phyloP scores from a whole-genome alignment of 2,888 invertebrate species.

The Hyles lineata region DNA sequence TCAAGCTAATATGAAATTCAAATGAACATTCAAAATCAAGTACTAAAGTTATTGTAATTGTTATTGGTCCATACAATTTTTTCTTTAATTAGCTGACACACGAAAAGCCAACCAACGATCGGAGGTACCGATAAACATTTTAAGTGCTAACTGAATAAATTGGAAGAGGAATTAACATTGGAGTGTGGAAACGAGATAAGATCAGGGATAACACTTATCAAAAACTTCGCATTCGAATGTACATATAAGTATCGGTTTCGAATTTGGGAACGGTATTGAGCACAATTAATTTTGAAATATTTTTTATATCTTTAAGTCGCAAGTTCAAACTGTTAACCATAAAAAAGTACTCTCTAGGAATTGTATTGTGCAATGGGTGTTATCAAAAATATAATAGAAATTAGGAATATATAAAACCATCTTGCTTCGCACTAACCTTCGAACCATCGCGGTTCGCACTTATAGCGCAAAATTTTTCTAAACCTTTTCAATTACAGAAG shows the following conservation, averaged over 20 bases:
- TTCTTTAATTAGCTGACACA: conserved; percentile 10
- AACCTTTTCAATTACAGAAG: too few species aligned
- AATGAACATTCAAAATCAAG: background rate
- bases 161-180: conserved; percentile 10
- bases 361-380: too few species aligned
- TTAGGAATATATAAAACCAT: too few species aligned
- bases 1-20: background rate
- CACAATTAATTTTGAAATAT: background rate
- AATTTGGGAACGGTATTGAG: background rate
- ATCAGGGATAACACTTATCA: conserved; percentile 3
- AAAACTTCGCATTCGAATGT: background rate
- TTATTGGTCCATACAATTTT: conserved; percentile 8
- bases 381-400: too few species aligned
- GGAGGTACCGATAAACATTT: conserved; percentile 8
- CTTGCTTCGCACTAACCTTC: too few species aligned
- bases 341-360: too few species aligned
- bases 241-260: background rate
- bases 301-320: background rate
- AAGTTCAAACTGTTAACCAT: background rate
- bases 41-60: conserved; percentile 5
- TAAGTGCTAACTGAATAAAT: conserved; percentile 24
- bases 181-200: conserved; percentile 16
- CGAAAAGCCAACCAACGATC: conserved; percentile 10
- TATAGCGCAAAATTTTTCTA: too few species aligned
- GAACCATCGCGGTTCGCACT: too few species aligned